Evolutionary conservation across 1,140 invertebrate species (phyloP).

Genomic region (Rhagoletis pomonella): DNA sequence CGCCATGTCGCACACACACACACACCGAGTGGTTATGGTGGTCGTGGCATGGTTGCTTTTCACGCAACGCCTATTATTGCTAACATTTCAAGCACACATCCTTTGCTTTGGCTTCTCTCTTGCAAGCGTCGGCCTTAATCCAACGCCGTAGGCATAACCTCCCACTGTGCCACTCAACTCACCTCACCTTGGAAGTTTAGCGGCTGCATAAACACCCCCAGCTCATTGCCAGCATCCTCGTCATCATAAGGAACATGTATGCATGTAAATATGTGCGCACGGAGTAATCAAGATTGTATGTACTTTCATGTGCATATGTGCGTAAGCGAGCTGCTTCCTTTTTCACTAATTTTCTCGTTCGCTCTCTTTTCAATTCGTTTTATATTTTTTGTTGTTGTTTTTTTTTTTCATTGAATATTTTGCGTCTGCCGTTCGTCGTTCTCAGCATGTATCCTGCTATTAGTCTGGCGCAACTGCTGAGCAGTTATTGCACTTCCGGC

Average conservation of each 20-base stretch:
- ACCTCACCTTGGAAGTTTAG: neutral
- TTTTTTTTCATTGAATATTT: neutral
- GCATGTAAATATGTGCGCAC: neutral
- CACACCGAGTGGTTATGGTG: neutral
- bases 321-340: neutral
- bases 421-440: neutral
- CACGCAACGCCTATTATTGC: neutral
- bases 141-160: neutral
- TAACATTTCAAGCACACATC: slow-evolving; percentile 10
- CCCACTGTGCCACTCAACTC: neutral
- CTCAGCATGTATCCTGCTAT: neutral
- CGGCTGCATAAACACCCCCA: neutral
- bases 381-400: neutral
- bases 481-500: slow-evolving; percentile 10
- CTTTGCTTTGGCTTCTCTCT: slow-evolving; percentile 5
- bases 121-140: neutral
- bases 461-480: neutral
- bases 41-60: too few species aligned
- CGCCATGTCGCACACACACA: neutral
- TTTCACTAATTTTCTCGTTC: neutral
- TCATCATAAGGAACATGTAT: neutral
- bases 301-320: neutral
- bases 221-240: slow-evolving; percentile 45
- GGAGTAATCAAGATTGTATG: too few species aligned
- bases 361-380: neutral